A percentile compares a stretch with the other conserved stretches of the same genome.
Evolutionary conservation across 1,140 invertebrate genomes (phyloP).

Genomic region (Calycopis cecrops): DNA sequence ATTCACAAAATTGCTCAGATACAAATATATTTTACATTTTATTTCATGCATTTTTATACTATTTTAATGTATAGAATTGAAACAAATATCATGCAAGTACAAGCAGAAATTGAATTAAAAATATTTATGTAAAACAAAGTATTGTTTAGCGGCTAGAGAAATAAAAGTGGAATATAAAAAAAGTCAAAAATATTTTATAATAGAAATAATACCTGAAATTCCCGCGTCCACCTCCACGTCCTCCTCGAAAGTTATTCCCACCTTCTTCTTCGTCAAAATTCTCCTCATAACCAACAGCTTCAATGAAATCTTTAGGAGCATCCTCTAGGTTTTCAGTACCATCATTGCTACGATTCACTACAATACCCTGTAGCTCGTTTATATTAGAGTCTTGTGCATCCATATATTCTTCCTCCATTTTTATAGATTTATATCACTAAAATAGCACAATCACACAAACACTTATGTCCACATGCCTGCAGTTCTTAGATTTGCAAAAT

Average conservation of each 20-base stretch:
- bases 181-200: constrained; percentile 1
- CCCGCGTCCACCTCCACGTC: constrained; percentile 74
- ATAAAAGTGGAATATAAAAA: background rate
- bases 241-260: constrained; percentile 56
- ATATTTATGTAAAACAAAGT: too few species aligned
- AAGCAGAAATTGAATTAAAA: too few species aligned
- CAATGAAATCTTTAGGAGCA: constrained; percentile 42
- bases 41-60: too few species aligned
- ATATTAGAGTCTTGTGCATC: constrained; percentile 45
- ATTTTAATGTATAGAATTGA: background rate
- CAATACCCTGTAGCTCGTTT: too few species aligned
- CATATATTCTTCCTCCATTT: constrained; percentile 63
- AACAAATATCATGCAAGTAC: background rate
- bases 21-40: too few species aligned
- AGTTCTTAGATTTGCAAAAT: constrained; percentile 18
- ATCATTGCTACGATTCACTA: constrained; percentile 34
- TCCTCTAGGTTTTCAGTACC: constrained; percentile 35
- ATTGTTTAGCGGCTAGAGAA: constrained; percentile 7
- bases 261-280: constrained; percentile 53
- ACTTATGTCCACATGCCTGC: constrained; percentile 50
- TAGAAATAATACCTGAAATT: constrained; percentile 77
- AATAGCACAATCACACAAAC: constrained; percentile 31
- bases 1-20: too few species aligned
- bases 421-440: constrained; percentile 27
- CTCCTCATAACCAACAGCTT: constrained; percentile 42